Evolutionary conservation across 92 coral and sea anemone genomes (phyloP).

Genomic region (Meandrina meandrites): DNA sequence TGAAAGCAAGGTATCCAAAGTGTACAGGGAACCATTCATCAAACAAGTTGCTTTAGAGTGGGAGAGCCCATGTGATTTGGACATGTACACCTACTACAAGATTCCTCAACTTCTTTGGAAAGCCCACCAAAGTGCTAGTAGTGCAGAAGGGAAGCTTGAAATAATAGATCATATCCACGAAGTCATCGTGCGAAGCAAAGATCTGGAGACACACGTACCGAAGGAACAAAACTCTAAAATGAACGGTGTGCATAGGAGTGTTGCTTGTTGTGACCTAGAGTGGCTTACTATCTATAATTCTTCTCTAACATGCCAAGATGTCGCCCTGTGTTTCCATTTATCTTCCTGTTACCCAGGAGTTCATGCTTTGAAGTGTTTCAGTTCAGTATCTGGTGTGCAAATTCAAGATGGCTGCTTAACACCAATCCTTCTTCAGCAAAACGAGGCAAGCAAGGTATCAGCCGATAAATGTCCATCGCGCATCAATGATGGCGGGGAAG

Average conservation of each 20-base stretch:
- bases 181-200: neutral
- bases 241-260: neutral
- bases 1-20: neutral
- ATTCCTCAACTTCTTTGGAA: constrained; percentile 32
- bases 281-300: constrained; percentile 33
- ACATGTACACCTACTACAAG: neutral
- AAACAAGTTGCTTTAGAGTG: neutral
- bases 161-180: neutral
- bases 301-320: constrained; percentile 6
- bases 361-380: neutral
- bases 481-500: neutral
- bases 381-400: neutral
- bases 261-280: constrained; percentile 7
- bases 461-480: too few species aligned
- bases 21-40: neutral
- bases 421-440: neutral
- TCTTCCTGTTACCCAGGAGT: neutral
- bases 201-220: neutral
- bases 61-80: neutral
- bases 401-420: neutral
- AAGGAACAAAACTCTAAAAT: neutral
- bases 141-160: neutral
- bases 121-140: neutral
- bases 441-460: neutral
- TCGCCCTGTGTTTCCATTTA: neutral